Evolutionary conservation across 2,888 invertebrate species (phyloP), one percentile per base, ranked within the genome.

Genomic region (Synanthedon andrenaeformis): DNA sequence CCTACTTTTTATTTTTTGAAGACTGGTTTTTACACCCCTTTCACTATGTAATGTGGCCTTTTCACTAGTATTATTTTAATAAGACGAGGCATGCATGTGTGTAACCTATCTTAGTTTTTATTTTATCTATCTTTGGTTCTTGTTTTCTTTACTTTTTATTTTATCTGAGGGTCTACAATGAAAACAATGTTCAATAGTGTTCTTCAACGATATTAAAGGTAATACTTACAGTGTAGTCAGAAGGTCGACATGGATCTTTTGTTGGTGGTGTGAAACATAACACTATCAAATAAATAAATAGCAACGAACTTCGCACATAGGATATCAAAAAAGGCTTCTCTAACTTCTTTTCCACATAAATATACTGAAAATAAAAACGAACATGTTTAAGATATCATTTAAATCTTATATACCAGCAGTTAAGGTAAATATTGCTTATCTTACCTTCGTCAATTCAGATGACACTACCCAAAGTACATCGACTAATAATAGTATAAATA

Each of bases 401-500:
- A 13, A 50, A 19, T 50, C 5, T 3, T 45, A 45, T n/a, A 45
- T 45, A 35, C 35, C 14, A 45, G 5, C 4, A 6, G 50, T 10
- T 50, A 50, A 10, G 8, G 19, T 19, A 51, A 51, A 51, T 14
- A 17, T 42, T 5, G 5, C 13, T 35, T 35, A 51, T n/a, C 48
- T 80, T 87, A 98, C 98, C 92, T 96, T 95, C 57, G 97, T 96
- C 57, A 98, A 88, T 88, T 98, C 97, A 45, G 96, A 95, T 52
- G 97, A 98, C 53, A 95, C 92, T 53, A 98, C 98, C 98, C 98
- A 98, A 69, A 99, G 92, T 56, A 98, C 89, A 85, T 98, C 97
- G 62, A 98, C 98, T 67, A 98, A 84, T 62, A 98, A 81, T 59
- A 99, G 89, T 65, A 98, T 90, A 68, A 95, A 90, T 62, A 96